phyloP scores from a whole-genome alignment of 2,888 invertebrate species.

The Myathropa florea region DNA sequence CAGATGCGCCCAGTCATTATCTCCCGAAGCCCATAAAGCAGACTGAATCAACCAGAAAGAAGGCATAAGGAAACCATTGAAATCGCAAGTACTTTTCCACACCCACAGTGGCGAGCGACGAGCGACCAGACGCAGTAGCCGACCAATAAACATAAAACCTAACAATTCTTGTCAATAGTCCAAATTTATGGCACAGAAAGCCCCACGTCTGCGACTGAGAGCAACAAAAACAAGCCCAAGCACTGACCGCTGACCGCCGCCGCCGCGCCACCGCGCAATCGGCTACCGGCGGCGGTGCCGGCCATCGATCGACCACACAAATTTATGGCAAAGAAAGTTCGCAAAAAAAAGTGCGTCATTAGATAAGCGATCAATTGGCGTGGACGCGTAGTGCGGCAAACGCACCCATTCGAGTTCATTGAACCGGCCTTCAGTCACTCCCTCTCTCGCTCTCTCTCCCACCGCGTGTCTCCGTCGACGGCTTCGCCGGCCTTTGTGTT shows the following conservation, averaged over 20 bases:
- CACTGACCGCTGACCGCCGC: too few relatives aligned
- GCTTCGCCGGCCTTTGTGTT: neutral
- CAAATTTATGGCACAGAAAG: neutral
- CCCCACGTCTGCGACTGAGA: neutral
- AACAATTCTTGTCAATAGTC: neutral
- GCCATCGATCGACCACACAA: neutral
- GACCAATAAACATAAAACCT: neutral
- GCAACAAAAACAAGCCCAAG: neutral
- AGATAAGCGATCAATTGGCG: conserved; percentile 16
- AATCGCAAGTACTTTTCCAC: neutral
- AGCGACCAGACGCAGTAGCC: neutral
- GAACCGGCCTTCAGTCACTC: neutral
- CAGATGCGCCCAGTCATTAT: neutral
- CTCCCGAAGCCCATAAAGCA: neutral
- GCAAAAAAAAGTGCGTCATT: conserved; percentile 22
- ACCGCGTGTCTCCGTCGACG: neutral
- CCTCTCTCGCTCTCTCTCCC: neutral
- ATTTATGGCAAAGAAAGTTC: conserved; percentile 15
- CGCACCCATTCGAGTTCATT: conserved; percentile 35
- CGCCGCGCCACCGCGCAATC: too few relatives aligned
- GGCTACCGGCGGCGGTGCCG: too few relatives aligned
- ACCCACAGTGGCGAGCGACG: neutral
- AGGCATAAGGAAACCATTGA: neutral
- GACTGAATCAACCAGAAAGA: neutral
- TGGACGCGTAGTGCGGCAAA: neutral